Evolutionary conservation across 2,113 vertebrate genomes (phyloP), one percentile per base, ranked within the genome.

Genomic region (Pyrgilauda ruficollis): DNA sequence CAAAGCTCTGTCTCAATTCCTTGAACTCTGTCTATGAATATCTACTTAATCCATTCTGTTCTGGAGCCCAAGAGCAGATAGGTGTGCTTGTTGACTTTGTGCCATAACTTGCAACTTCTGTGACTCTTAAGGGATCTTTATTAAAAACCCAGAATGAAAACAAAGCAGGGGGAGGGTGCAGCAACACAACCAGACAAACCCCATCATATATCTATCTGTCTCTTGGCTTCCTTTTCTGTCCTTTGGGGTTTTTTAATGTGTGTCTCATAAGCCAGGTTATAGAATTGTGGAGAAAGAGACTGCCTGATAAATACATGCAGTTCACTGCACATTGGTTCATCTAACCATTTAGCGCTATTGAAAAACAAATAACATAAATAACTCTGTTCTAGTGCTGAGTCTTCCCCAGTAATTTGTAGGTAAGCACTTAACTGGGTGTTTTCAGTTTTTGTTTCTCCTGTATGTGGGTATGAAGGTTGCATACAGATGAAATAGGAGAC

Each of bases 401-500:
- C 43, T 90, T 58, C 63, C 15, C 30, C 77, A 44, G 30, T 89
- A 79, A 89, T 94, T 92, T 72, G 44, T 93, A 69, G 77, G 33
- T 72, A 35, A 84, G 66, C 47, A 72, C 43, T 89, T 78, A 12
- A 46, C 53, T 89, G 90, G 22, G 6, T 33, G 18, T 61, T 30
- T 87, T 68, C 58, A 69, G 59, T 50, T 94, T 92, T 87, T 94
- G n/a, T 84, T 81, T 90, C 73, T 91, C 50, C 26, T 61, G 37
- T 67, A 14, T 41, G 43, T 72, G 77, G 76, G 70, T 79, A 61
- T 95, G 89, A 72, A 84, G 35, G 84, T 59, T 91, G 87, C 77
- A 91, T 92, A 72, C 93, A 91, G 89, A 89, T 94, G 84, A 94
- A 92, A 94, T 61, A 72, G 46, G 80, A 89, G 78, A 61, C 84